Base-by-base conservation (phyloP, 2,888 invertebrate genomes). In the Eupithecia dodoneata region DNA sequence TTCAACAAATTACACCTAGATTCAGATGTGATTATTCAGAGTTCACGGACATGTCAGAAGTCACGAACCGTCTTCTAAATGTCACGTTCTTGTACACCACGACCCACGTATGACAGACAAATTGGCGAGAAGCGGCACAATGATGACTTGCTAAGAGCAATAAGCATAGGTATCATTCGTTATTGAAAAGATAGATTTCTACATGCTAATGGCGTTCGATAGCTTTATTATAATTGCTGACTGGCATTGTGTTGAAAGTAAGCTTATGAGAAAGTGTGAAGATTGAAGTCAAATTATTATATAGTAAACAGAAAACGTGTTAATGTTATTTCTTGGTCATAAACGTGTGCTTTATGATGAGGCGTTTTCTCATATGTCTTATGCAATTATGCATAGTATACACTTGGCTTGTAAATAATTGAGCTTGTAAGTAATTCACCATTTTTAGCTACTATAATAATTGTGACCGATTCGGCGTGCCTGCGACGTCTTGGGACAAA, bases 31-130 rank as follows among this genome's bases (percentile, higher is more conserved):
- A 18, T 70, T 47, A 70, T 30, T 6, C 47, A 45, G 52, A 66
- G 89, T 86, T 87, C 88, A 89, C 76, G 89, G 88, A 76, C 86
- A 83, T 76, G 84, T 85, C 85, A 83, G 75, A 73, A 79, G 73
- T 79, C 84, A 87, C 85, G 85, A 85, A 83, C 81, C 80, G 76
- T 82, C 79, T 81, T 72, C 83, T 76, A 80, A 83, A 80, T 81
- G 81, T 49, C 67, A 70, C 73, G 70, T 69, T 67, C 12, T 49
- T 49, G 63, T 67, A 74, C 55, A 4, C 55, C 55, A 59, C 76
- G 72, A 73, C 30, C 55, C 55, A 59, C 76, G 72, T 75, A 63
- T 63, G 73, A 77, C 72, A 71, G 73, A 71, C 74, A 76, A 76
- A 77, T 77, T 75, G 66, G 73, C 30, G 45, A 76, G 65, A 63